Evolutionary conservation across 2,113 vertebrate species (phyloP), one percentile per base, ranked within the genome.

Genomic region (Lampris megalopsis): DNA sequence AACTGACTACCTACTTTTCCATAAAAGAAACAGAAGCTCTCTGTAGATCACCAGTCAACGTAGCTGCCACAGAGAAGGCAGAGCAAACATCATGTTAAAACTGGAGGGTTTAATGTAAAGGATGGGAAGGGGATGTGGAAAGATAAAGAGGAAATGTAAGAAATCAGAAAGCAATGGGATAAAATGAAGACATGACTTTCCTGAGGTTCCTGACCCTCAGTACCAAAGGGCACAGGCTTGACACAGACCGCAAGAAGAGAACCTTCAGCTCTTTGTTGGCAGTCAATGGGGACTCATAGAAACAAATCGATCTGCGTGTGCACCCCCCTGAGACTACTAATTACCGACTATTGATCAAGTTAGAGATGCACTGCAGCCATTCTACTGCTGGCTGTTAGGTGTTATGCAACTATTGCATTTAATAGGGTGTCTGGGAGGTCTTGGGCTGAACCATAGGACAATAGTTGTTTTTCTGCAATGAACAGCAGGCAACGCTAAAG

Each of bases 161-260:
- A 79, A 52, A 42, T 63, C 47, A 71, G n/a, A 10, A 0, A 71
- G 74, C 37, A 57, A 10, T 3, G 1, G 50, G 45, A 61, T 24
- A 50, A 78, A 85, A 88, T 73, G 73, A 79, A 80, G 79, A 88
- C 43, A 86, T 79, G 10, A 56, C 37, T 67, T 73, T 68, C 43
- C 68, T n/a, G 0, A 63, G 59, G 74, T 52, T 74, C 58, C 77
- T 74, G 74, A 80, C 80, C 42, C 53, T 48, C 57, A 9, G 36
- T 2, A 9, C 45, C 42, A 63, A 80, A 85, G 70, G 71, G 50
- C 71, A 67, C 64, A 62, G 72, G 77, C 74, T 72, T 80, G 47
- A 47, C 70, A 73, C 43, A 43, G 71, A 76, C 71, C 64, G 47
- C 38, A 38, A 40, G 41, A 63, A n/a, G 48, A 70, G 63, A 4